Evolutionary conservation across 1,140 invertebrate species (phyloP).

Genomic region (Spodoptera litura): DNA sequence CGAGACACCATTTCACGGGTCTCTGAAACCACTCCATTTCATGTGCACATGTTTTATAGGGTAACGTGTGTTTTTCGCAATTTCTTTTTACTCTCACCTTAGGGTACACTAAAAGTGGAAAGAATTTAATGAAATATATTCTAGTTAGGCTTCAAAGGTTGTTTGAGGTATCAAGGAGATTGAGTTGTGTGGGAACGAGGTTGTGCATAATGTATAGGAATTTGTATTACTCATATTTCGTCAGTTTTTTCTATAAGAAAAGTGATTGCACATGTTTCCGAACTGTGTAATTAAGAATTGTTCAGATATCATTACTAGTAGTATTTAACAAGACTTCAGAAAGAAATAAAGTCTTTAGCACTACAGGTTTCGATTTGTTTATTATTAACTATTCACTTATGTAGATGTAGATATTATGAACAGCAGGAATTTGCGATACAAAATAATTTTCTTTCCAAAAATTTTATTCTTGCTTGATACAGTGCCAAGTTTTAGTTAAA

Average conservation of each 20-base stretch:
- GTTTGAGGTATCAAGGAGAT: not conserved
- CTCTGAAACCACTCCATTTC: constrained; percentile 21
- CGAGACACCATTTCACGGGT: constrained; percentile 12
- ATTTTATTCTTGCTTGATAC: constrained; percentile 8
- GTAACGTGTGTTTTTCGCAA: constrained; percentile 26
- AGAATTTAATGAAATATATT: constrained; percentile 15
- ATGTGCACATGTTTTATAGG: constrained; percentile 26
- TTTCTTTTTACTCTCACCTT: constrained; percentile 31
- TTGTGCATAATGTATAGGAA: no score
- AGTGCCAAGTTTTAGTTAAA: constrained; percentile 15
- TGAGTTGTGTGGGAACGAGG: not conserved
- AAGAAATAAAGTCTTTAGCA: no score
- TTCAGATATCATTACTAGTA: no score
- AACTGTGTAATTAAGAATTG: no score
- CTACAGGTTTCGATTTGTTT: no score
- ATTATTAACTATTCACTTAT: no score
- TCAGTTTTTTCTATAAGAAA: no score
- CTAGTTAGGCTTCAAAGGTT: not conserved
- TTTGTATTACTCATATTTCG: no score
- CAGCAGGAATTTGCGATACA: no score
- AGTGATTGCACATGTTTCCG: no score
- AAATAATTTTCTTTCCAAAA: not conserved
- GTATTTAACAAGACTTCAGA: no score
- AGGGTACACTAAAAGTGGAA: constrained; percentile 14
- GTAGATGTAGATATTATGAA: no score